Evolutionary conservation across 2,797 vertebrate genomes (phyloP).

Genomic region (Falco novaeseelandiae): DNA sequence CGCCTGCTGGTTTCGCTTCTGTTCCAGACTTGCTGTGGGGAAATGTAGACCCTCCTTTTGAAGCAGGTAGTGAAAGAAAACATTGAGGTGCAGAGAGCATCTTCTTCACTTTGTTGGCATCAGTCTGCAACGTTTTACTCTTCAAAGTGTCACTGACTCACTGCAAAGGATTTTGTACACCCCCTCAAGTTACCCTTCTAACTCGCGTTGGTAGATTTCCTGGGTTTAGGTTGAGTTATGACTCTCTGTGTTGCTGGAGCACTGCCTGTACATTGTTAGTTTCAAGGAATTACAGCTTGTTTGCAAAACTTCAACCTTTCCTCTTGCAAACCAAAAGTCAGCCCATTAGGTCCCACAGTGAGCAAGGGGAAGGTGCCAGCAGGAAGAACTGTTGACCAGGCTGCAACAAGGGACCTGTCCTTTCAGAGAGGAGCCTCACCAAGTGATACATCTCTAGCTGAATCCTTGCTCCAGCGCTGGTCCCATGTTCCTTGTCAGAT

Average conservation of each 20-base stretch:
- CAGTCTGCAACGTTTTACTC: not conserved
- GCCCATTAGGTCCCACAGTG: not conserved
- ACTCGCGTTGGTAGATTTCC: not conserved
- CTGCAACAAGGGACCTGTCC: not conserved
- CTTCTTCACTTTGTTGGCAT: not conserved
- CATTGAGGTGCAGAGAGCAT: not conserved
- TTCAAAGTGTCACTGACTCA: constrained; percentile 39
- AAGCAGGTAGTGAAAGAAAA: not conserved
- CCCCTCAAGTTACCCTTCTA: not conserved
- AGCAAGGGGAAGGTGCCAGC: not conserved
- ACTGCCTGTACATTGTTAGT: not conserved
- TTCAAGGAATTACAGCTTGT: not conserved
- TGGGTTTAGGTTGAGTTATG: not conserved
- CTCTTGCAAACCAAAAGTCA: not conserved
- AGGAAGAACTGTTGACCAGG: not conserved
- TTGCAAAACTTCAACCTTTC: not conserved
- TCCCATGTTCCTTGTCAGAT: not conserved
- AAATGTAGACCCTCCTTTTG: not conserved
- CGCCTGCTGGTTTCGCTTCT: not conserved
- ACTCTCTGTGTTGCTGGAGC: not conserved
- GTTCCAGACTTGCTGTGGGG: not conserved
- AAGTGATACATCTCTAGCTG: not conserved
- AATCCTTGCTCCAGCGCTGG: not conserved
- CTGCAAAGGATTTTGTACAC: constrained; percentile 7
- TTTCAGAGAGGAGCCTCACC: not conserved